A percentile compares a stretch with the other conserved stretches of the same genome.
These are phyloP conservation scores for Larimichthys crocea DNA, from an alignment of 2,113 vertebrate genomes.

Conservation along the genomic window DNA sequence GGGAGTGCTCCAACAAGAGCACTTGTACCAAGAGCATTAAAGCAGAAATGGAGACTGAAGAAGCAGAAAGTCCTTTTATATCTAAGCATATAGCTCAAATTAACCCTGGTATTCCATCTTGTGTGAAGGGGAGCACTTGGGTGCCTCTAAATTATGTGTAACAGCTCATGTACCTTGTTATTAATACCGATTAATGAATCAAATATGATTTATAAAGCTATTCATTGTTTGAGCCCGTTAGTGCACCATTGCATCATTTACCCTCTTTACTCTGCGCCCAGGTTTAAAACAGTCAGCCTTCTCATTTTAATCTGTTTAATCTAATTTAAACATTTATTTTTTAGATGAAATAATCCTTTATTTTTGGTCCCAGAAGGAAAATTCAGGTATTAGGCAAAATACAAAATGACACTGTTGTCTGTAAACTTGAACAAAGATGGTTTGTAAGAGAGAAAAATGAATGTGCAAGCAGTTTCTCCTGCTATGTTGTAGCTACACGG, in stretches of 20 bases:
- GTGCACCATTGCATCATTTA: background rate
- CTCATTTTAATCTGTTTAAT: background rate
- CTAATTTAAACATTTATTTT: background rate
- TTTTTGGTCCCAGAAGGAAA: background rate
- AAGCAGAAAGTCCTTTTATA: conserved; percentile 65
- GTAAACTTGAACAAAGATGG: background rate
- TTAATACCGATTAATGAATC: conserved; percentile 13
- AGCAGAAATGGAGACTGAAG: conserved; percentile 58
- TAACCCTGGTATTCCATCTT: conserved; percentile 34
- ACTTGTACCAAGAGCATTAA: conserved; percentile 59
- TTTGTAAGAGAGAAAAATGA: background rate
- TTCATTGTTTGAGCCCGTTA: background rate
- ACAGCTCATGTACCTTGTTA: background rate
- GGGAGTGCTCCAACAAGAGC: conserved; percentile 70
- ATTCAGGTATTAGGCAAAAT: background rate
- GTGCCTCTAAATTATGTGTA: conserved; percentile 24
- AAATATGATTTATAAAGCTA: background rate
- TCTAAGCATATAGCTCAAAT: conserved; percentile 57
- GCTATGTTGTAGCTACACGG: no score
- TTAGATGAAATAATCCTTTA: background rate
- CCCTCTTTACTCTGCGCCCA: background rate
- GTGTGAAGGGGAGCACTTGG: conserved; percentile 23
- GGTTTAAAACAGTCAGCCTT: background rate
- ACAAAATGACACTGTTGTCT: background rate
- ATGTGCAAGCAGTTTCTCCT: no score